Percentiles rank a stretch among this genome's conserved stretches.
These are phyloP conservation scores for Aspidiotus destructor DNA, from an alignment of 2,888 invertebrate genomes.

Conservation along the genomic window DNA sequence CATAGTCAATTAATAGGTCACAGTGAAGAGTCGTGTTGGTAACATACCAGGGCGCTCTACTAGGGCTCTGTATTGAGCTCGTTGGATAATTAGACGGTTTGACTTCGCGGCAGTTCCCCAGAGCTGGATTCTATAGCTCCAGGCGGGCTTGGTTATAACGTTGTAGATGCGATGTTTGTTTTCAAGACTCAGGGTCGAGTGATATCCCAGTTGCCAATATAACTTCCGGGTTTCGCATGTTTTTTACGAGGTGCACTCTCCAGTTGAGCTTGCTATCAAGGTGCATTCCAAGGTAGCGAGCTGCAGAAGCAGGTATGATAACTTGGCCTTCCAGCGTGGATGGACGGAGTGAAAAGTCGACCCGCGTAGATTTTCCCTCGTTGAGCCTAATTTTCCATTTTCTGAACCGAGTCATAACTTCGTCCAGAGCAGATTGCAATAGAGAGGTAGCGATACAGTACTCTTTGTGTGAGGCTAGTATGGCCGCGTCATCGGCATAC, in stretches of 20 bases:
- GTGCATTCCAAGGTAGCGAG: slow-evolving; percentile 1
- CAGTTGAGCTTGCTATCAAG: slow-evolving; percentile 8
- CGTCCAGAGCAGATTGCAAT: too few relatives aligned
- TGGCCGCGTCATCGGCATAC: slow-evolving; percentile 31
- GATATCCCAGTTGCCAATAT: background rate
- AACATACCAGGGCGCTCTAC: background rate
- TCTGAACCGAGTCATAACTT: too few relatives aligned
- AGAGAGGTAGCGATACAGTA: too few relatives aligned
- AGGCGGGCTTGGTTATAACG: background rate
- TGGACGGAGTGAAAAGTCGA: too few relatives aligned
- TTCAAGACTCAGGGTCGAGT: background rate
- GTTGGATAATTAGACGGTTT: background rate
- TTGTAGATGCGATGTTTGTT: background rate
- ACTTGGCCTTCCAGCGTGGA: too few relatives aligned
- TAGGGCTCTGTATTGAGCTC: background rate
- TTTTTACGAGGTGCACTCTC: background rate
- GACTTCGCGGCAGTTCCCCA: background rate
- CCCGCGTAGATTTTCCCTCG: too few relatives aligned
- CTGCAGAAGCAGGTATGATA: background rate
- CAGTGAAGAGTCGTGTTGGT: background rate
- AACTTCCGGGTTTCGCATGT: background rate
- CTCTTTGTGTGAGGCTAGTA: background rate
- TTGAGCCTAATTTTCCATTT: too few relatives aligned
- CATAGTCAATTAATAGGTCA: too few relatives aligned
- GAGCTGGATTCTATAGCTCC: background rate